A percentile compares a stretch with the other conserved stretches of the same genome.
These are phyloP conservation scores for Pangasius mekongensis DNA, from an alignment of 2,797 vertebrate species.

Conservation along the genomic window DNA sequence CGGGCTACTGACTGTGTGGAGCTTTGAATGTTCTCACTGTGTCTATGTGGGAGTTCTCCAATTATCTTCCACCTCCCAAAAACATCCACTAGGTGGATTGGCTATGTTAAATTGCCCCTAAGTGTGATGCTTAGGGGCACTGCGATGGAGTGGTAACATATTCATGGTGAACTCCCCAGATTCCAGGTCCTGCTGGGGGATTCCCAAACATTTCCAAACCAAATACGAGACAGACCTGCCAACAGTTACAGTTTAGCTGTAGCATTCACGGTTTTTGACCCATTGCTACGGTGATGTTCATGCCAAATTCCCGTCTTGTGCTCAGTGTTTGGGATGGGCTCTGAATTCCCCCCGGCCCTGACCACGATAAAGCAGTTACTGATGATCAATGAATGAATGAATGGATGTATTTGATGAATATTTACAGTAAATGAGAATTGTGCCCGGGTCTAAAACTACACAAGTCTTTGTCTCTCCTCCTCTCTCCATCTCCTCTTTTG, in stretches of 20 bases:
- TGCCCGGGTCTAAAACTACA: constrained; percentile 46
- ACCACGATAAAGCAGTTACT: constrained; percentile 14
- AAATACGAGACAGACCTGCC: not conserved
- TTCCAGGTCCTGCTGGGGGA: too few relatives aligned
- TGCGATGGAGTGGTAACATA: not conserved
- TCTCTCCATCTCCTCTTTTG: constrained; percentile 11
- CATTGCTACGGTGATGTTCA: not conserved
- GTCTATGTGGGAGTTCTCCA: not conserved
- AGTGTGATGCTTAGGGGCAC: too few relatives aligned
- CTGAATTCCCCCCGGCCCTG: constrained; percentile 16
- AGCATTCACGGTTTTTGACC: not conserved
- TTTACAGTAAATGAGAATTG: constrained; percentile 20
- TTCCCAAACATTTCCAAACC: not conserved
- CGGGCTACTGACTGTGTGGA: not conserved
- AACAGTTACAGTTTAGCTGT: not conserved
- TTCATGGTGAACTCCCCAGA: too few relatives aligned
- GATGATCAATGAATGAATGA: constrained; percentile 17
- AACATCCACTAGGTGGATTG: not conserved
- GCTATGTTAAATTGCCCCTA: not conserved
- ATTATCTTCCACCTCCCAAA: not conserved
- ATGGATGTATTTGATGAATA: not conserved
- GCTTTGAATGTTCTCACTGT: not conserved
- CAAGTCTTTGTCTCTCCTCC: constrained; percentile 61
- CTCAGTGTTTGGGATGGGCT: not conserved
- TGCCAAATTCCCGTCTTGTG: not conserved